phyloP scores from a whole-genome alignment of 23 tunicate species.

The Trididemnum nubilum region DNA sequence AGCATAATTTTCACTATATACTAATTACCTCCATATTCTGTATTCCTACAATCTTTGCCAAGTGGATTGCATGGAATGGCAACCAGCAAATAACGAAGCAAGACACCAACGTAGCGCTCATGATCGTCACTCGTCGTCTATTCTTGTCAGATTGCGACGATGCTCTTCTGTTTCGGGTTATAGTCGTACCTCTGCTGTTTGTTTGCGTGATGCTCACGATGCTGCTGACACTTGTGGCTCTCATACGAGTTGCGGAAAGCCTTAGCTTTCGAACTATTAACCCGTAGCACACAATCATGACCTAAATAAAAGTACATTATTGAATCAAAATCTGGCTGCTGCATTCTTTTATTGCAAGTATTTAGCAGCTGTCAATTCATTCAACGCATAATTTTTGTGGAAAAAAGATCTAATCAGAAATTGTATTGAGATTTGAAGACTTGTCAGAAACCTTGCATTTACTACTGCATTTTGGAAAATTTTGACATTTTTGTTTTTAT shows the following conservation, averaged over 20 bases:
- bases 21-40: not conserved
- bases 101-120: slow-evolving; percentile 29
- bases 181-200: not conserved
- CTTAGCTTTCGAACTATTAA: slow-evolving; percentile 4
- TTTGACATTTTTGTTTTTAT: too few relatives aligned
- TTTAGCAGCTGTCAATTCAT: not conserved
- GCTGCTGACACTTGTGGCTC: not conserved
- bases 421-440: too few relatives aligned
- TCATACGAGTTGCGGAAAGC: not conserved
- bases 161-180: not conserved
- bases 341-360: not conserved
- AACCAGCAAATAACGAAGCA: slow-evolving; percentile 40
- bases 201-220: not conserved
- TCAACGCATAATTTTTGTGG: not conserved
- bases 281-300: slow-evolving; percentile 13
- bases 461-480: too few relatives aligned
- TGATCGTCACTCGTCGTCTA: slow-evolving; percentile 19
- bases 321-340: too few relatives aligned
- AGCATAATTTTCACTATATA: not conserved
- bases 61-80: slow-evolving; percentile 33
- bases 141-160: slow-evolving; percentile 11
- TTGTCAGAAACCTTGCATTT: too few relatives aligned
- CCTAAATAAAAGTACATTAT: slow-evolving; percentile 16
- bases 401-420: too few relatives aligned
- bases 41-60: slow-evolving; percentile 29